Base-by-base conservation (phyloP, 1,140 invertebrate genomes). In the Drosophila insularis region DNA sequence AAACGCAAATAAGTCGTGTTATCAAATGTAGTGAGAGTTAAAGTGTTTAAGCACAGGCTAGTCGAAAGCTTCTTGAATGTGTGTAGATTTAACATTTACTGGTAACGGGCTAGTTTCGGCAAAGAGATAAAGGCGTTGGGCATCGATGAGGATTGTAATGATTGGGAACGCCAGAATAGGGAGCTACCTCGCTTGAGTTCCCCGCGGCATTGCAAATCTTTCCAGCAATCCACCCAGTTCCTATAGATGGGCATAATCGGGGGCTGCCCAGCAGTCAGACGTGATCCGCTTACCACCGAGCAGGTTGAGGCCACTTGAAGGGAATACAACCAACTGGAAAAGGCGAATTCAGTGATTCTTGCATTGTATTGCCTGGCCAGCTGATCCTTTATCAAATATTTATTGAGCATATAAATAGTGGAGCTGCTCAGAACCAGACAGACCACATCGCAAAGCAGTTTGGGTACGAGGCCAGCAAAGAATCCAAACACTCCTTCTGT, bases 221-320 rank as follows among this genome's bases (percentile, higher is more conserved):
- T 93, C 95, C 96, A 97, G 91, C 97, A 98, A 64, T 96, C 93
- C 2, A 94, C 89, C 97, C 97, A 98, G 55, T 92, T 94, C 4
- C 90, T 91, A 84, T 98, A 98, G 14, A 94, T 91, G 35, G 96
- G 96, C 96, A 98, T 98, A 8, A 94, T 92, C 2, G 96, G 96
- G n/a, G 96, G 96, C 39, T 94, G 92, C 27, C 96, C 96, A 39
- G 96, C 96, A 72, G 92, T 92, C 14, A 98, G 93, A 59, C 96
- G 95, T 14, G 95, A 95, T 60, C 96, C 94, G 65, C 95, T 96
- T 2, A 98, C 95, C 69, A 95, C 94, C 95, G 97, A 97, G 89
- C 97, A 97, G 71, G 96, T 96, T 37, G 96, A 96, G 0, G 98
- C 96, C n/a, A 98, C 95, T 90, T 95, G 94, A 81, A 98, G 95